phyloP scores from a whole-genome alignment of 2,113 vertebrate species.

The Lagopus leucura region DNA sequence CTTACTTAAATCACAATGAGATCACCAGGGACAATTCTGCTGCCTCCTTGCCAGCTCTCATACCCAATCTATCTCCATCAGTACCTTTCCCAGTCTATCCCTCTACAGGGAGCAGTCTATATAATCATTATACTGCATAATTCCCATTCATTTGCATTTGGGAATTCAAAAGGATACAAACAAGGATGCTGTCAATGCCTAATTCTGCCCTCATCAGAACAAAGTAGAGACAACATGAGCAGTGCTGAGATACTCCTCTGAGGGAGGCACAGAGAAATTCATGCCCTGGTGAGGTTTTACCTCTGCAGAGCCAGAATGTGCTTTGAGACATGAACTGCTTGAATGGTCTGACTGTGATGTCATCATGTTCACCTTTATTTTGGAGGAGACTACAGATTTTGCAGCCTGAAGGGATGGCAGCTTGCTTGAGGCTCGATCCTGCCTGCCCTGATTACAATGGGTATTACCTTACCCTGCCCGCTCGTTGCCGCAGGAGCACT shows the following conservation, averaged over 20 bases:
- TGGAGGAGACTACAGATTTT: constrained; percentile 32
- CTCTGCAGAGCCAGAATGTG: not conserved
- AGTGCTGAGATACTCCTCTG: not conserved
- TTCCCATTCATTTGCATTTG: not conserved
- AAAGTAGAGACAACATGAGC: not conserved
- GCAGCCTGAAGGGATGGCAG: constrained; percentile 25
- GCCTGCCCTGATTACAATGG: not conserved
- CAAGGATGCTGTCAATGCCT: not conserved
- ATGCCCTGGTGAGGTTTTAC: not conserved
- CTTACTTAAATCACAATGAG: not conserved
- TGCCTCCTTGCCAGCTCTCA: not conserved
- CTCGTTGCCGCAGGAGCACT: constrained; percentile 1
- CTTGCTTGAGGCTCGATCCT: not conserved
- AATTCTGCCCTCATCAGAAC: not conserved
- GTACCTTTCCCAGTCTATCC: not conserved
- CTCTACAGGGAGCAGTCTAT: not conserved
- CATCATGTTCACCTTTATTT: not conserved
- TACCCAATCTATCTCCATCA: not conserved
- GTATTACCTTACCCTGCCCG: constrained; percentile 18
- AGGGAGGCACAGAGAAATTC: not conserved
- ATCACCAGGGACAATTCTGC: not conserved
- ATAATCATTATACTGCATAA: not conserved
- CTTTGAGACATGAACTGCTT: not conserved
- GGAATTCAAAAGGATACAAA: not conserved
- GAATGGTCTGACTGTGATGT: not conserved